Evolutionary conservation across 2,888 invertebrate genomes (phyloP), one percentile per base, ranked within the genome.

Genomic region (Poecilus cupreus): DNA sequence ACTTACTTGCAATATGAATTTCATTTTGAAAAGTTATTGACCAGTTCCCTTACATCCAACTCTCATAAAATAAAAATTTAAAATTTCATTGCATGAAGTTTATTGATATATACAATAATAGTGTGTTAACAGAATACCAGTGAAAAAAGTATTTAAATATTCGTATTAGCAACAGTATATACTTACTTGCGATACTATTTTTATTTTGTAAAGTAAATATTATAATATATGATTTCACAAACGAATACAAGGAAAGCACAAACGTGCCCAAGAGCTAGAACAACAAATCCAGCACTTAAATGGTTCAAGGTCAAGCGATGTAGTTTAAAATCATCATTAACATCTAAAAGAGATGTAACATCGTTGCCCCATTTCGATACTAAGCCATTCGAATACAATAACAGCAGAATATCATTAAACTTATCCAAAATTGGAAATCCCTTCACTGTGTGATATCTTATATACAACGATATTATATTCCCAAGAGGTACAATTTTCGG

Each of bases 341-440:
- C 5, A 8, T 70, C 11, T 13, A 70, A 16, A n/a, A 80, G 5
- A 3, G 18, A 16, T 13, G 43, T 46, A 13, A 80, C 32, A 51
- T 80, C 79, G 13, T 70, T 70, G 37, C 70, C 79, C 79, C 79
- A 80, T 80, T 80, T 80, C 13, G 18, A 13, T 32, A 70, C 51
- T n/a, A 80, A 49, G 11, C 79, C 79, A 80, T 51, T 80, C 0
- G 79, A 24, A 51, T 70, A 46, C 20, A 80, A 51, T 4, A 49
- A 20, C 51, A 70, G 13, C 20, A 80, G 6, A 11, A 49, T 8
- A 22, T 51, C 32, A 22, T 70, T 37, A 32, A 80, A 57, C 18
- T 37, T 80, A 22, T 54, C 22, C 16, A 64, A n/a, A 4, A 82
- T 26, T 24, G 83, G 83, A 39, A 80, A 77, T 20, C 83, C 83